Percentiles rank a stretch among this genome's conserved stretches.
Conservation (phyloP, 1,140 invertebrate genomes). For the roundworm (Caenorhabditis elegans) region WBcel235 BX284603.4:8188001-8188500, state of each 20-base stretch:
- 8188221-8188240: background rate
- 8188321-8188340: background rate
- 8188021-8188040: background rate
- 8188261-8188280: background rate
- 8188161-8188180: background rate
- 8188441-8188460: background rate
- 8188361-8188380: background rate
- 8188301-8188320: background rate
- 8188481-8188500: background rate
- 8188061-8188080: background rate
- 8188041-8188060: background rate
- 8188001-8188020: background rate
- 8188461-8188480: background rate
- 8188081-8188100: background rate
- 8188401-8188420: background rate
- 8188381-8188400: background rate
- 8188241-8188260: background rate
- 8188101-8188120: background rate
- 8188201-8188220: background rate
- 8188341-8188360: background rate
- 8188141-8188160: background rate
- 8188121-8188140: constrained; percentile 6
- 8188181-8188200: background rate
- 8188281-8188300: background rate
- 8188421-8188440: constrained; percentile 8